A percentile compares a stretch with the other conserved stretches of the same genome.
Evolutionary conservation across 2,888 invertebrate genomes (phyloP).

Genomic region (Halictus quadricinctus): DNA sequence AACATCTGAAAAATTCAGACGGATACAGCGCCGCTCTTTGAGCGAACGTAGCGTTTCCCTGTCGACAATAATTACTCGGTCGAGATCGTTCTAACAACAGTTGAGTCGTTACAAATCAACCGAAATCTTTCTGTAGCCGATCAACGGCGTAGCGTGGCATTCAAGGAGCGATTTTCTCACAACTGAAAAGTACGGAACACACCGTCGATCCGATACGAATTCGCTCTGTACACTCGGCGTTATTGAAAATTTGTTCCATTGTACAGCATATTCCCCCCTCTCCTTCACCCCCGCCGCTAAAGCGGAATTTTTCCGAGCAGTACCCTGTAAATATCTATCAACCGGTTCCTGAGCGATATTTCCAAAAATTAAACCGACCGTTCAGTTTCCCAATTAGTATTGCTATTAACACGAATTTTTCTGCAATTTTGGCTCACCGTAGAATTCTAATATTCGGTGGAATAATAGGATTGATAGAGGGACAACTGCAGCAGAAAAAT

Average conservation of each 20-base stretch:
- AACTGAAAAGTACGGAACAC: neutral
- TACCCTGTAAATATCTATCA: too few relatives aligned
- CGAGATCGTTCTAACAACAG: neutral
- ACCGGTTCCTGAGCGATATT: neutral
- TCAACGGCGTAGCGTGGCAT: neutral
- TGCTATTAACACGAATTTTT: neutral
- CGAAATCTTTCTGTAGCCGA: neutral
- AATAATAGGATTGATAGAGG: neutral
- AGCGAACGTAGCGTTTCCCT: neutral
- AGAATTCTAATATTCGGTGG: neutral
- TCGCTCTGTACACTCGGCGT: constrained; percentile 6
- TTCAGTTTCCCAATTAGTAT: neutral
- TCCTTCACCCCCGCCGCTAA: neutral
- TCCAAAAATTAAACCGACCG: neutral
- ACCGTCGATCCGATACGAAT: neutral
- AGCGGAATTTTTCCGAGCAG: neutral
- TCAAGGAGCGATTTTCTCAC: neutral
- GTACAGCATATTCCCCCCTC: neutral
- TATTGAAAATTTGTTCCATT: constrained; percentile 23
- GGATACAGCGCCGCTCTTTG: neutral
- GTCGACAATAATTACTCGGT: neutral
- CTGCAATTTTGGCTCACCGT: neutral
- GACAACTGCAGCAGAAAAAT: too few relatives aligned
- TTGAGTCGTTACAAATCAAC: neutral
- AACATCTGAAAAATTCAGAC: neutral